A percentile compares a stretch with the other conserved stretches of the same genome.
These are phyloP conservation scores for Helicoverpa zea DNA, from an alignment of 1,140 invertebrate species.

Conservation along the genomic window DNA sequence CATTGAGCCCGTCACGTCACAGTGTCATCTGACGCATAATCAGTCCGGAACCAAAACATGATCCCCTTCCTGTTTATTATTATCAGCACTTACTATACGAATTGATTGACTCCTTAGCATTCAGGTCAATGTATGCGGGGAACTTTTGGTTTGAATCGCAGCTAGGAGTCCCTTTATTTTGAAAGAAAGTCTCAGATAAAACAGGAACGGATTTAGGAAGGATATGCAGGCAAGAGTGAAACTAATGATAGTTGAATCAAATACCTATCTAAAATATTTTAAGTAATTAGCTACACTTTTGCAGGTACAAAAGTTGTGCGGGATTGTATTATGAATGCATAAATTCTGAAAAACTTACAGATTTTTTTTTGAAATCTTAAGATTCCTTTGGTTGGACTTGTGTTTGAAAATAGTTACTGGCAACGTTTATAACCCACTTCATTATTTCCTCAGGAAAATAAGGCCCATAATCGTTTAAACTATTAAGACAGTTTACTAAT, in stretches of 20 bases:
- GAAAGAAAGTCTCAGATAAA: too few relatives aligned
- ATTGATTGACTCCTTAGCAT: slow-evolving; percentile 24
- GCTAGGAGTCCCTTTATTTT: too few relatives aligned
- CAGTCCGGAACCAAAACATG: slow-evolving; percentile 54
- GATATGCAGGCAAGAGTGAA: background rate
- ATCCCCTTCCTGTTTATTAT: slow-evolving; percentile 65
- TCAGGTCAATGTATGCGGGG: slow-evolving; percentile 6
- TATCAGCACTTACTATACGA: slow-evolving; percentile 32
- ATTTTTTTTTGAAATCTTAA: background rate
- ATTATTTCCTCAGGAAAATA: slow-evolving; percentile 14
- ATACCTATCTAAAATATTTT: too few relatives aligned
- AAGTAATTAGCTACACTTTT: too few relatives aligned
- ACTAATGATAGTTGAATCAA: background rate
- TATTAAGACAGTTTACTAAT: slow-evolving; percentile 27
- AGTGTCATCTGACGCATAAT: slow-evolving; percentile 56
- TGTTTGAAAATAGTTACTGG: slow-evolving; percentile 14
- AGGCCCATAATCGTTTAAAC: slow-evolving; percentile 26
- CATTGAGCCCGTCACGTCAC: slow-evolving; percentile 51
- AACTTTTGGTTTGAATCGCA: background rate
- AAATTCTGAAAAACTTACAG: background rate
- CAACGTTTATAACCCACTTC: background rate
- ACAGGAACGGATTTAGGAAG: background rate
- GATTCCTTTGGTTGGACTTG: background rate
- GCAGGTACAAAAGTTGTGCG: too few relatives aligned
- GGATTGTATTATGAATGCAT: background rate